Base-by-base conservation (phyloP, 2,113 vertebrate species). In the Neoarius graeffei region DNA sequence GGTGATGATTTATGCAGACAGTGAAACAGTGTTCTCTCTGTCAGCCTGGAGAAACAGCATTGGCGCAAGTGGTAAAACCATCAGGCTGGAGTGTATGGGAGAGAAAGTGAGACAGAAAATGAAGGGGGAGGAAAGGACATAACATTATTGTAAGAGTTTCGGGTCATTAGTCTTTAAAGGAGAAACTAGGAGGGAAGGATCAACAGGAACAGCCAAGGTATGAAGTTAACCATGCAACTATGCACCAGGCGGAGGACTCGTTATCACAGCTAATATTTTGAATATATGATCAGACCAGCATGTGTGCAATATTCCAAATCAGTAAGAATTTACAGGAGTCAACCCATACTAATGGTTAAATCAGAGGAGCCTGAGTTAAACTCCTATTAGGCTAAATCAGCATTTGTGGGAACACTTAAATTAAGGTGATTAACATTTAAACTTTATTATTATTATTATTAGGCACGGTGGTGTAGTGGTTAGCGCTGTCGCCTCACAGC, bases 21-120 rank as follows among this genome's bases (percentile, higher is more conserved):
- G 89, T 86, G 87, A 90, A 91, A 91, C 89, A 88, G 64, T 76
- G 87, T 54, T 89, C 87, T 84, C 88, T 89, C 87, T 93, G 91
- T 92, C 89, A 90, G 86, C 84, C 88, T 84, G 52, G 84, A 80
- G 89, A 89, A 89, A 83, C 91, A 86, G 93, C 91, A 86, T 89
- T 88, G 88, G 90, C 87, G 82, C 92, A 94, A 95, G 91, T 94
- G 94, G 94, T 93, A 96, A 96, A 96, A 20, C 8, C 91, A 91
- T 93, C 93, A 93, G 89, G 81, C 89, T 92, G 91, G 89, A 87
- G 86, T 86, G 81, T 81, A 77, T 76, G 83, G 59, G 88, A 84
- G 88, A 84, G 87, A 57, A 59, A 69, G 30, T 30, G 57, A 50
- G 83, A 81, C 48, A 82, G 42, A 52, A 81, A 76, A 90, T 89